These are phyloP conservation scores for Acanthisitta chloris DNA, from an alignment of 2,113 vertebrate species.

Conservation along the genomic window DNA sequence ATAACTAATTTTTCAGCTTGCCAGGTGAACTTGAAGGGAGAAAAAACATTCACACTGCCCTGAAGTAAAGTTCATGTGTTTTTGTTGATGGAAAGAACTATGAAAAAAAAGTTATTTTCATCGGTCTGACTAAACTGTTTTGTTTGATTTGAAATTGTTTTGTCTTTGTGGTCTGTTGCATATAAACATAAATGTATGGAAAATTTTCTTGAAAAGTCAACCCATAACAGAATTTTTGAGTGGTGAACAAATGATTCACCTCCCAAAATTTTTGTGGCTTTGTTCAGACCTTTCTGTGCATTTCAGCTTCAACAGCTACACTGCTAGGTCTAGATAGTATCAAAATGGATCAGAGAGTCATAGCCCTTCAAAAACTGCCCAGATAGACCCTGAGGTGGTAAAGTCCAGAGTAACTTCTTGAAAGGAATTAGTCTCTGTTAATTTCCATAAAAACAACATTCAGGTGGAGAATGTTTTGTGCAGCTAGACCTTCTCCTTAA, in stretches of 20 bases:
- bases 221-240: not conserved
- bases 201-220: slow-evolving; percentile 17
- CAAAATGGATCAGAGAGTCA: not conserved
- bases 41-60: slow-evolving; percentile 8
- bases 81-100: slow-evolving; percentile 12
- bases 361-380: not conserved
- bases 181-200: slow-evolving; percentile 9
- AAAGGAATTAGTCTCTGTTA: not conserved
- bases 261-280: not conserved
- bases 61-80: slow-evolving; percentile 40
- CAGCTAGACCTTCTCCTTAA: not conserved
- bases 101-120: not conserved
- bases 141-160: slow-evolving; percentile 2
- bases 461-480: not conserved
- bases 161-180: slow-evolving; percentile 17
- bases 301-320: not conserved
- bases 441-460: not conserved
- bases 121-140: not conserved
- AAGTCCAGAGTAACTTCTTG: not conserved
- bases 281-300: not conserved
- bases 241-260: slow-evolving; percentile 25
- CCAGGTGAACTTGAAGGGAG: slow-evolving; percentile 28
- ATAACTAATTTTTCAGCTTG: slow-evolving; percentile 60
- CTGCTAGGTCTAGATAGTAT: not conserved
- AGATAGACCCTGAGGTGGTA: not conserved